Evolutionary conservation across 2,113 vertebrate species (phyloP).

Genomic region (Barnardius zonarius): DNA sequence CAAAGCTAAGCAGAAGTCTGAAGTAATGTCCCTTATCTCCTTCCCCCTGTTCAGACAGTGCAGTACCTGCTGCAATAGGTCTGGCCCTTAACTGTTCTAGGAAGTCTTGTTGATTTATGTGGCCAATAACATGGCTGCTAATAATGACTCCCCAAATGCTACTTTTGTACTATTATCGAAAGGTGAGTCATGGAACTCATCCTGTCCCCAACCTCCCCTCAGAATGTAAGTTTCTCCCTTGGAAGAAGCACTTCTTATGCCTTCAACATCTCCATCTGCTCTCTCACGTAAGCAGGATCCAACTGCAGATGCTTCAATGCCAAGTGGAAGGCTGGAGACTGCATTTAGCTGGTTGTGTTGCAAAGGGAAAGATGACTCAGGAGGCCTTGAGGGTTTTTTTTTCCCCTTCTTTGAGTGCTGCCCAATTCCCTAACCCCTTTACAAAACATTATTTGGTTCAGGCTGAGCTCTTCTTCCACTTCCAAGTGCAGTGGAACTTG

Average conservation of each 20-base stretch:
- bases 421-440: background rate
- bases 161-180: background rate
- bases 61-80: background rate
- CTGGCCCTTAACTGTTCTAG: background rate
- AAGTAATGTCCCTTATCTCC: background rate
- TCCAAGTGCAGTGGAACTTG: background rate
- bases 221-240: background rate
- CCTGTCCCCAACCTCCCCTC: background rate
- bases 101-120: background rate
- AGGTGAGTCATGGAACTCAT: background rate
- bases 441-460: background rate
- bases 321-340: background rate
- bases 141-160: background rate
- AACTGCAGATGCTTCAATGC: background rate
- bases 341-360: background rate
- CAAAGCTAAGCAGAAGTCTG: background rate
- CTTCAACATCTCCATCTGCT: background rate
- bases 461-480: background rate
- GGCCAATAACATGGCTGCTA: background rate
- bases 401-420: background rate
- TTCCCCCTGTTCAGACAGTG: background rate
- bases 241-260: background rate
- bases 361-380: background rate
- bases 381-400: background rate
- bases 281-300: background rate